These are phyloP conservation scores for Osedax fenrisi DNA, from an alignment of 2,888 invertebrate genomes.

Conservation along the genomic window DNA sequence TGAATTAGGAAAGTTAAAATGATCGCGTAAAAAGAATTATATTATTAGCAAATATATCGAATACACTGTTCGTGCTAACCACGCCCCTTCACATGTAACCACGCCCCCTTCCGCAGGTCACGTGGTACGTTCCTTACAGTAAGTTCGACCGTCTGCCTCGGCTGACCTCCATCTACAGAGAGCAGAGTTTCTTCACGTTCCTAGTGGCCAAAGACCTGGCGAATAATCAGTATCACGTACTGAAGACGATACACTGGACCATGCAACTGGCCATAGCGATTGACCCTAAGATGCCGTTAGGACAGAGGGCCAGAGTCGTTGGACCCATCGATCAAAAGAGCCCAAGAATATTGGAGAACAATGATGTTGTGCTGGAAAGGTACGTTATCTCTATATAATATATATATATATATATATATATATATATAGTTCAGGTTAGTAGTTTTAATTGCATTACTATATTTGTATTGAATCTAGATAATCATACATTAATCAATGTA, in stretches of 20 bases:
- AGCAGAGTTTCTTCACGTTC: conserved; percentile 50
- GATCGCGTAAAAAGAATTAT: too few relatives aligned
- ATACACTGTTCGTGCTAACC: too few relatives aligned
- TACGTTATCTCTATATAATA: background rate
- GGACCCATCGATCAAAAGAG: conserved; percentile 34
- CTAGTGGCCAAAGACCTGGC: conserved; percentile 48
- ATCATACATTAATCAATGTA: too few relatives aligned
- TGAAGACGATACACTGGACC: conserved; percentile 45
- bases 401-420: too few relatives aligned
- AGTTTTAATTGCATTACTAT: too few relatives aligned
- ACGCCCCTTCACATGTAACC: too few relatives aligned
- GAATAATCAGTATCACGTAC: conserved; percentile 43
- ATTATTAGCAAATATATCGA: too few relatives aligned
- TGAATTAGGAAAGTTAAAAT: too few relatives aligned
- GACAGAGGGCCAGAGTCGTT: conserved; percentile 41
- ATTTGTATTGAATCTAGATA: too few relatives aligned
- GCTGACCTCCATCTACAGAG: conserved; percentile 46
- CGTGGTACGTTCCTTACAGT: conserved; percentile 48
- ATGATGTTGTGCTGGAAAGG: conserved; percentile 3
- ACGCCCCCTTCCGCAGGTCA: conserved; percentile 40
- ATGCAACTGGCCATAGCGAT: conserved; percentile 48
- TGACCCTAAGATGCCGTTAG: conserved; percentile 43
- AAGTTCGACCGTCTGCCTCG: conserved; percentile 44
- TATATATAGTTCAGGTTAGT: too few relatives aligned
- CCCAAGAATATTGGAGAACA: conserved; percentile 30